These are phyloP conservation scores for Phengaris alcon DNA, from an alignment of 2,888 invertebrate genomes.

Conservation along the genomic window DNA sequence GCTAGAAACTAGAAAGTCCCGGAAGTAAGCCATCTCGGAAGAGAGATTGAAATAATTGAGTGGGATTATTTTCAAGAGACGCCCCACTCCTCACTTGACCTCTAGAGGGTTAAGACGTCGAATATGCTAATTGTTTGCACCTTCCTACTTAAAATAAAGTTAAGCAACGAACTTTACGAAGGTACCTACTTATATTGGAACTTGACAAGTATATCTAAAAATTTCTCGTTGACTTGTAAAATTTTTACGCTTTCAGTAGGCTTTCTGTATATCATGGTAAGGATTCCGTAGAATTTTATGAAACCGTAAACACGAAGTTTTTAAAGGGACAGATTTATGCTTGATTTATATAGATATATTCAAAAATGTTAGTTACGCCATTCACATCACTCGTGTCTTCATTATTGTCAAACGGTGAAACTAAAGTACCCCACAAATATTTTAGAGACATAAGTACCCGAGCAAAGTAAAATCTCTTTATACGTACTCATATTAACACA, in stretches of 20 bases:
- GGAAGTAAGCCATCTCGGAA: background rate
- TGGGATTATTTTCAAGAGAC: background rate
- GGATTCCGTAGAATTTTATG: too few species aligned
- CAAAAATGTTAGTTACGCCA: too few species aligned
- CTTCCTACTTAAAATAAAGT: background rate
- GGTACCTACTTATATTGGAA: background rate
- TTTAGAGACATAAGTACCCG: too few species aligned
- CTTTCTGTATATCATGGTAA: background rate
- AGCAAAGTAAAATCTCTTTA: too few species aligned
- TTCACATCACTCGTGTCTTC: too few species aligned
- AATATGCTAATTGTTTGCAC: background rate
- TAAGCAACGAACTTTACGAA: background rate
- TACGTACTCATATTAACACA: too few species aligned
- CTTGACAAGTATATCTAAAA: background rate
- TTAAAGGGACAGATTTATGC: too few species aligned
- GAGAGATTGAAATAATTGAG: background rate
- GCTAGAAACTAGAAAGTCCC: background rate
- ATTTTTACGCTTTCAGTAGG: background rate
- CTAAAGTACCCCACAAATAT: too few species aligned
- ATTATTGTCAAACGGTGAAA: too few species aligned
- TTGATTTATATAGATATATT: too few species aligned
- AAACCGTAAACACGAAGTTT: too few species aligned
- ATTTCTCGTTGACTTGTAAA: background rate
- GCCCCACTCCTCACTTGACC: background rate
- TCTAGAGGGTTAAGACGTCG: background rate